Base-by-base conservation (phyloP, 2,888 invertebrate species). In the Volucella zonaria region DNA sequence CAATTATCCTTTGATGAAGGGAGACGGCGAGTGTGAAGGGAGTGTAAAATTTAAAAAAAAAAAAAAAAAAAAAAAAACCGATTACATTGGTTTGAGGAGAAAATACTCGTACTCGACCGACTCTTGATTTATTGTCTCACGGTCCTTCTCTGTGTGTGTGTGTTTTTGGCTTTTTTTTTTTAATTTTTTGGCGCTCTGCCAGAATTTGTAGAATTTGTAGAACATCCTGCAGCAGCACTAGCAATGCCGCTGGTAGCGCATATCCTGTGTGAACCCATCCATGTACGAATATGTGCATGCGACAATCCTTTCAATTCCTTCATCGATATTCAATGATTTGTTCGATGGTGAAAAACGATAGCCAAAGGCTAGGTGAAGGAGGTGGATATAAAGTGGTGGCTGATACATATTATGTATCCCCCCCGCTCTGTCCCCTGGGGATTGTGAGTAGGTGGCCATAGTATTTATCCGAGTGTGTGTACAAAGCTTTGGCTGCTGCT, bases 251-350 rank as follows among this genome's bases (percentile, higher is more conserved):
- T 31, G 31, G 31, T 31, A 6, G 31, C 31, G 75, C 66, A 80
- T 51, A 80, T 80, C 80, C 80, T 80, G 73, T 31, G 31, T 76
- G 62, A 66, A 71, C 18, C 23, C 40, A 23, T 67, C 66, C 71
- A 67, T 67, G 56, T 54, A 14, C 54, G 14, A 43, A 15, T 38
- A 9, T 47, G 12, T 70, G 56, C 23, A 71, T 76, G 80, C 68
- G 80, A 81, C 85, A 77, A 81, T 85, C 83, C 80, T 80, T 85
- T 85, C 83, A 80, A n/a, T 85, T 78, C 75, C 76, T 81, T 64
- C 80, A 76, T 85, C 85, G 85, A 85, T 85, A 77, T 85, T 76
- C 85, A 85, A 77, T 85, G 85, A 85, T 85, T 85, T 85, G 80
- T 85, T 76, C 81, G 81, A 67, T 83, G 83, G 75, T 73, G 80